Evolutionary conservation across 2,797 vertebrate genomes (phyloP).

Genomic region (Amblyraja radiata): DNA sequence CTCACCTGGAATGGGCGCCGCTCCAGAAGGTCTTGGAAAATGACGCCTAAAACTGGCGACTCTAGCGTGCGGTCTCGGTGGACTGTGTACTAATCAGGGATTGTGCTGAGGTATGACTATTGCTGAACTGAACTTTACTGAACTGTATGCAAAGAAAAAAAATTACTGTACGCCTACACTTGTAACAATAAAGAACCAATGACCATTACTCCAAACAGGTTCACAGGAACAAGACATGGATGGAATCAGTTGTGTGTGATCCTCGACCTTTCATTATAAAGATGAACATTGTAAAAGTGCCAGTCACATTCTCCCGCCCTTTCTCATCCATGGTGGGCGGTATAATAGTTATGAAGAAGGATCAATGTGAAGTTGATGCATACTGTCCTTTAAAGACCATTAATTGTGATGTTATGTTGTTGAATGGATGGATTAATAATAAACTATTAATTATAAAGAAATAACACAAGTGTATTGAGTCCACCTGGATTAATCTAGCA

Average conservation of each 20-base stretch:
- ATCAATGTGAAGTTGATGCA: not conserved
- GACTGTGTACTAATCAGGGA: too few species aligned
- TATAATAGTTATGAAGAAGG: not conserved
- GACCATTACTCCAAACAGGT: too few species aligned
- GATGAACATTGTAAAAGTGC: not conserved
- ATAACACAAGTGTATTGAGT: not conserved
- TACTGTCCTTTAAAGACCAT: not conserved
- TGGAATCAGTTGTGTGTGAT: not conserved
- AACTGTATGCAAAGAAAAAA: too few species aligned
- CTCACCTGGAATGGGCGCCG: too few species aligned
- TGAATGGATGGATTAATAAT: not conserved
- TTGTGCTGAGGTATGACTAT: too few species aligned
- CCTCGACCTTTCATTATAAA: not conserved
- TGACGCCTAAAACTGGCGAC: too few species aligned
- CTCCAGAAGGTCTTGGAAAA: too few species aligned
- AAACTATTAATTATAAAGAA: not conserved
- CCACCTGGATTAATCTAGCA: not conserved
- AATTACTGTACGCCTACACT: too few species aligned
- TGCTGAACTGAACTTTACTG: too few species aligned
- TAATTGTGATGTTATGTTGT: not conserved
- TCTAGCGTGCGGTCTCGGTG: too few species aligned
- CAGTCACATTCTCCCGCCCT: not conserved
- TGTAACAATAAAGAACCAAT: too few species aligned
- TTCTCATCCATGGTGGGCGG: not conserved
- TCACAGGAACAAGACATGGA: too few species aligned